phyloP scores from a whole-genome alignment of 2,797 vertebrate species.

The Lycodopsis pacificus region DNA sequence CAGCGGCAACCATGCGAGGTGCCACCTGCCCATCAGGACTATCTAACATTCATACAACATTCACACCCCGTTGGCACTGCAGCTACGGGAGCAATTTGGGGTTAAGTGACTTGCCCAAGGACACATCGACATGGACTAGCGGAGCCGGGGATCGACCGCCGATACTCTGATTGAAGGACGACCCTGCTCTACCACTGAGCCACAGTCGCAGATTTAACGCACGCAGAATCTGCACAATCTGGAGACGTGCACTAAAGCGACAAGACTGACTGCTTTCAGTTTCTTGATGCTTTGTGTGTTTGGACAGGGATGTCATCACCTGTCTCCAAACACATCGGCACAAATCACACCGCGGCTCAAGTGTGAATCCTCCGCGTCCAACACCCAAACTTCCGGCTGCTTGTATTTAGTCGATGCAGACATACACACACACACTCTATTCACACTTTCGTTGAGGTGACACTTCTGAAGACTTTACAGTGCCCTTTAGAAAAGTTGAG shows the following conservation, averaged over 20 bases:
- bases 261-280: conserved; percentile 24
- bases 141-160: no score
- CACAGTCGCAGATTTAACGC: background rate
- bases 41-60: no score
- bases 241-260: background rate
- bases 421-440: conserved; percentile 3
- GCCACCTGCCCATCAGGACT: no score
- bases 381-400: conserved; percentile 12
- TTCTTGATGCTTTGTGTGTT: conserved; percentile 43
- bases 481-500: conserved; percentile 57
- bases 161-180: no score
- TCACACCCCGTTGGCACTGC: no score
- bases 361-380: conserved; percentile 39
- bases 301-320: conserved; percentile 60
- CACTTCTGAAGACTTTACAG: conserved; percentile 51
- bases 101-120: no score
- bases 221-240: no score
- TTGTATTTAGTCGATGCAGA: conserved; percentile 16
- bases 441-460: conserved; percentile 27
- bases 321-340: conserved; percentile 25
- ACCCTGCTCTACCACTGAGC: no score
- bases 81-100: no score
- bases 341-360: conserved; percentile 19
- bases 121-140: no score
- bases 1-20: no score